A percentile compares a stretch with the other conserved stretches of the same genome.
phyloP scores from a whole-genome alignment of 2,888 invertebrate genomes.

The Folsomia candida region DNA sequence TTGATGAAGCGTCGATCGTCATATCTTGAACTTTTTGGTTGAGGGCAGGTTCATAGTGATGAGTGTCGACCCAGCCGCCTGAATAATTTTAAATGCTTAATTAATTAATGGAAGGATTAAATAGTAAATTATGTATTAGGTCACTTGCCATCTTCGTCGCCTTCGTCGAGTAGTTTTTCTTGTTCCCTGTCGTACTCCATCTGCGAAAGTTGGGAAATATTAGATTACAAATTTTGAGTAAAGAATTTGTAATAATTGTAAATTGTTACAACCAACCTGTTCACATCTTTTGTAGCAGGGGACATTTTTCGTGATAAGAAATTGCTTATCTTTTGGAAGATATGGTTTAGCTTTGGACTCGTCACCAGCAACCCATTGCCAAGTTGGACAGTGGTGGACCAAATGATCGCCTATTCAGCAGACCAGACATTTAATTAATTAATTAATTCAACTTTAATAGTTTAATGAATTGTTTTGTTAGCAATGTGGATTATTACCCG shows the following conservation, averaged over 20 bases:
- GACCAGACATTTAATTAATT: background rate
- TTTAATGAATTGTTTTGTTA: too few species aligned
- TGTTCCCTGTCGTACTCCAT: conserved; percentile 89
- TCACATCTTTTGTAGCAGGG: conserved; percentile 94
- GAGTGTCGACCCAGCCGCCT: conserved; percentile 98
- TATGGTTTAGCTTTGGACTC: conserved; percentile 83
- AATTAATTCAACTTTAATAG: background rate
- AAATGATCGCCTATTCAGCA: conserved; percentile 73
- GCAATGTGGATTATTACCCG: too few species aligned
- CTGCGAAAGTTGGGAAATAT: conserved; percentile 55
- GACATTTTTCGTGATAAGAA: conserved; percentile 93
- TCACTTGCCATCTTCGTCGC: conserved; percentile 67
- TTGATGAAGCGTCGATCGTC: conserved; percentile 66
- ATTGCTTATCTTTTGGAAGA: conserved; percentile 93
- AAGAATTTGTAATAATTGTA: background rate
- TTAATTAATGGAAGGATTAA: conserved; percentile 5
- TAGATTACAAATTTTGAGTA: background rate
- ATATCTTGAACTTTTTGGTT: conserved; percentile 80
- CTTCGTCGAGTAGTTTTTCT: conserved; percentile 85
- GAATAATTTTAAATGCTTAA: background rate
- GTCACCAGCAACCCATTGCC: conserved; percentile 97
- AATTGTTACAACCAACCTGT: conserved; percentile 60
- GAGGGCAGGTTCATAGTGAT: conserved; percentile 73
- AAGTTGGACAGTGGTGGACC: conserved; percentile 98
- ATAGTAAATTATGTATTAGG: background rate